phyloP scores from a whole-genome alignment of 2,113 vertebrate genomes.

The Sinocyclocheilus grahami region DNA sequence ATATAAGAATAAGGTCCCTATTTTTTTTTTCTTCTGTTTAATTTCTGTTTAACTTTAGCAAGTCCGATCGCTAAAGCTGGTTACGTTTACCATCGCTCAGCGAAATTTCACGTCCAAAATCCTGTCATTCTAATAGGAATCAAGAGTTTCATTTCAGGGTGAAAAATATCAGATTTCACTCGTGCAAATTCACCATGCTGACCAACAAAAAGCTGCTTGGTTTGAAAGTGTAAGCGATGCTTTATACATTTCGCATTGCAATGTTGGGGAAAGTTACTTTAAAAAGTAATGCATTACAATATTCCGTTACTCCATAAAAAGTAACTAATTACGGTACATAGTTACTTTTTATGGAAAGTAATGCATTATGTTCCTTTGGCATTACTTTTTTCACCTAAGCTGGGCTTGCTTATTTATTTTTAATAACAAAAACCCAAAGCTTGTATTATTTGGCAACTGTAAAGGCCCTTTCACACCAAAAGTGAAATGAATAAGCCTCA shows the following conservation, averaged over 20 bases:
- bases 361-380: too few relatives aligned
- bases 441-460: too few relatives aligned
- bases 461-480: too few relatives aligned
- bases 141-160: neutral
- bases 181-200: neutral
- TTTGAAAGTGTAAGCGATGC: neutral
- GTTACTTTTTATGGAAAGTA: too few relatives aligned
- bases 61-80: neutral
- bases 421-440: too few relatives aligned
- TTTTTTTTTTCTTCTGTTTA: neutral
- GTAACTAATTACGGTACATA: too few relatives aligned
- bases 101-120: neutral
- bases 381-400: too few relatives aligned
- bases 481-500: too few relatives aligned
- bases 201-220: neutral
- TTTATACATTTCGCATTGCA: neutral
- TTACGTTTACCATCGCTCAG: neutral
- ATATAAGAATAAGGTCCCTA: neutral
- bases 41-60: neutral
- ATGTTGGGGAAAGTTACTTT: too few relatives aligned
- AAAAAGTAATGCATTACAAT: too few relatives aligned
- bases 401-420: too few relatives aligned
- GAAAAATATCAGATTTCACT: neutral
- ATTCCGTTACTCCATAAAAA: too few relatives aligned
- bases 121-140: neutral